Conservation (phyloP, 2,113 vertebrate species). For the Tenrec ecaudatus region DNA sequence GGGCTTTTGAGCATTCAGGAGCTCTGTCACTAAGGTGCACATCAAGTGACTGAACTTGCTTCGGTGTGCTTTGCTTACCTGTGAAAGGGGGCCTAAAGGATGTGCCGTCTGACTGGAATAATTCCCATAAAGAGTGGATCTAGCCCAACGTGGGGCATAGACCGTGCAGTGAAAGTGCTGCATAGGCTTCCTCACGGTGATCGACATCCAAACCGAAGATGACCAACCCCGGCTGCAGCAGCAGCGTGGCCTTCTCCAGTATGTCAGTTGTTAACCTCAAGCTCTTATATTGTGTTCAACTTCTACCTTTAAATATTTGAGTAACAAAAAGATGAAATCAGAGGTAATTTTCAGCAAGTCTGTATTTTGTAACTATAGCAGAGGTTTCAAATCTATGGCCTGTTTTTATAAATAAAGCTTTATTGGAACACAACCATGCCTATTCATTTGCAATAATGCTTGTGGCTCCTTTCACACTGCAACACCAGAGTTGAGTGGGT, state of each 20-base stretch:
- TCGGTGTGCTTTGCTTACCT: constrained; percentile 20
- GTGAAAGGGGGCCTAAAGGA: constrained; percentile 23
- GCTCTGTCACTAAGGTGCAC: background rate
- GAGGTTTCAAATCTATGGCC: constrained; percentile 3
- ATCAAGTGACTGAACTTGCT: constrained; percentile 10
- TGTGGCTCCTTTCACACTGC: background rate
- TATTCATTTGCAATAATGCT: constrained; percentile 10
- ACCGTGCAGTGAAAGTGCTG: background rate
- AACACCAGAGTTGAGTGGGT: background rate
- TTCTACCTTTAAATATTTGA: constrained; percentile 28
- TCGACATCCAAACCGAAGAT: constrained; percentile 5
- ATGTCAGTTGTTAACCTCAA: constrained; percentile 35
- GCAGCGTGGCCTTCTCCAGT: constrained; percentile 15
- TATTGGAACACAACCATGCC: background rate
- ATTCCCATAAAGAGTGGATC: constrained; percentile 17
- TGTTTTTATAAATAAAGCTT: constrained; percentile 44
- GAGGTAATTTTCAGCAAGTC: constrained; percentile 28
- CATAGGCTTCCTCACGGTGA: constrained; percentile 12
- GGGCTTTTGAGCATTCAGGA: constrained; percentile 2
- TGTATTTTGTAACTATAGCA: background rate
- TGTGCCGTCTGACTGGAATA: constrained; percentile 33
- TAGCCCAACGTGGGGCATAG: constrained; percentile 8
- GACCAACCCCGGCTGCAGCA: background rate
- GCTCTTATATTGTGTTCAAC: constrained; percentile 44
- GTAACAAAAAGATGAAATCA: constrained; percentile 55